These are phyloP conservation scores for Python bivittatus DNA, from an alignment of 2,113 vertebrate species.

Conservation along the genomic window DNA sequence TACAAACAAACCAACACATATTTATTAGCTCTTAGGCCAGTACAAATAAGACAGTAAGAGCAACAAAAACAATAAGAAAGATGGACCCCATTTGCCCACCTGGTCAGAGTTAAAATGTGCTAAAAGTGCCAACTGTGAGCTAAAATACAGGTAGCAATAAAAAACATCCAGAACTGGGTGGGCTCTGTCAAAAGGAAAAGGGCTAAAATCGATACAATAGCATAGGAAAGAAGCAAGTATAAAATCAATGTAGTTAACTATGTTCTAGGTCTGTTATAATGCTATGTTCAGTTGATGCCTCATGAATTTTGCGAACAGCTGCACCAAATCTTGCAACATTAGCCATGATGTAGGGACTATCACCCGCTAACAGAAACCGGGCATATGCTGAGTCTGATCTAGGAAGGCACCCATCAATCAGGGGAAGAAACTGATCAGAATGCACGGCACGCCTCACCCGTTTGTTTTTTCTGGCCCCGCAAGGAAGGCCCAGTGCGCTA, in stretches of 20 bases:
- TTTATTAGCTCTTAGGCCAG: background rate
- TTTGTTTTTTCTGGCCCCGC: constrained; percentile 80
- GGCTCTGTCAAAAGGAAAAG: background rate
- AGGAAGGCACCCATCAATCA: background rate
- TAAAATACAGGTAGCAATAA: background rate
- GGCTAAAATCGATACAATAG: background rate
- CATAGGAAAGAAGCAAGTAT: background rate
- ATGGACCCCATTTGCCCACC: background rate
- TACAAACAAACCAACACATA: background rate
- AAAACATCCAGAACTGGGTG: background rate
- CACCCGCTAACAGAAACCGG: background rate
- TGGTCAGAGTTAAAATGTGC: background rate
- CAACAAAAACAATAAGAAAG: background rate
- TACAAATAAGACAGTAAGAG: background rate
- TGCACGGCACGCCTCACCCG: constrained; percentile 70
- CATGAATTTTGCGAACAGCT: background rate
- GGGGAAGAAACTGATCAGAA: background rate
- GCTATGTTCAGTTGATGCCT: background rate
- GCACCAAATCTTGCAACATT: background rate
- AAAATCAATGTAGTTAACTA: background rate
- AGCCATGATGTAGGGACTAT: background rate
- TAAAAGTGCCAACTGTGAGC: background rate
- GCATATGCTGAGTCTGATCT: background rate
- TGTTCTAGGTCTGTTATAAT: too few relatives aligned
- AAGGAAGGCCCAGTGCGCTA: constrained; percentile 90